Evolutionary conservation across 1,140 invertebrate species (phyloP).

Genomic region (Delia radicum): DNA sequence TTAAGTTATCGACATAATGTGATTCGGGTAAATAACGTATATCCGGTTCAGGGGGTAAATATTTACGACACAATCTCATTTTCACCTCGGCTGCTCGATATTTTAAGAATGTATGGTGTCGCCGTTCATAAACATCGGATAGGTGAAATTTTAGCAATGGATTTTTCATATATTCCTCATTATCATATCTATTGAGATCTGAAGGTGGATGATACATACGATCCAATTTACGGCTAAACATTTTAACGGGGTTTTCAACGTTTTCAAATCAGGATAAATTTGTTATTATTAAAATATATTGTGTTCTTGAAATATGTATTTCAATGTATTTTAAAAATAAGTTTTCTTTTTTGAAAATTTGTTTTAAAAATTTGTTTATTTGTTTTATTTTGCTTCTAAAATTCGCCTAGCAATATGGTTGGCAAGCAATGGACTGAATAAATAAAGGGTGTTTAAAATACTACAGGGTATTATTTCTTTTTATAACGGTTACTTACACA

Average conservation of each 20-base stretch:
- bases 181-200: conserved; percentile 49
- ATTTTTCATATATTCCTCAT: conserved; percentile 54
- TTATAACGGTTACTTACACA: too few species aligned
- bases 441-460: too few species aligned
- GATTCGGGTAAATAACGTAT: conserved; percentile 39
- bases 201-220: conserved; percentile 47
- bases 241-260: background rate
- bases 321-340: too few species aligned
- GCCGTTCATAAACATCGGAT: conserved; percentile 44
- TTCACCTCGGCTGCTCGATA: conserved; percentile 47
- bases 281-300: background rate
- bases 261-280: background rate
- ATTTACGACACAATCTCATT: conserved; percentile 39
- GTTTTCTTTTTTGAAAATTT: too few species aligned
- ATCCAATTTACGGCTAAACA: conserved; percentile 33
- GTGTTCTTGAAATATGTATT: too few species aligned
- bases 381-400: background rate
- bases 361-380: background rate
- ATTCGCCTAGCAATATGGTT: too few species aligned
- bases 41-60: conserved; percentile 36
- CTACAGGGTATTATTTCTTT: too few species aligned
- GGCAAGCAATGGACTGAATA: too few species aligned
- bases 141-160: conserved; percentile 48
- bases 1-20: conserved; percentile 49
- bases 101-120: conserved; percentile 47